A percentile compares a stretch with the other conserved stretches of the same genome.
These are phyloP conservation scores for Phengaris alcon DNA, from an alignment of 2,888 invertebrate species.

Conservation along the genomic window DNA sequence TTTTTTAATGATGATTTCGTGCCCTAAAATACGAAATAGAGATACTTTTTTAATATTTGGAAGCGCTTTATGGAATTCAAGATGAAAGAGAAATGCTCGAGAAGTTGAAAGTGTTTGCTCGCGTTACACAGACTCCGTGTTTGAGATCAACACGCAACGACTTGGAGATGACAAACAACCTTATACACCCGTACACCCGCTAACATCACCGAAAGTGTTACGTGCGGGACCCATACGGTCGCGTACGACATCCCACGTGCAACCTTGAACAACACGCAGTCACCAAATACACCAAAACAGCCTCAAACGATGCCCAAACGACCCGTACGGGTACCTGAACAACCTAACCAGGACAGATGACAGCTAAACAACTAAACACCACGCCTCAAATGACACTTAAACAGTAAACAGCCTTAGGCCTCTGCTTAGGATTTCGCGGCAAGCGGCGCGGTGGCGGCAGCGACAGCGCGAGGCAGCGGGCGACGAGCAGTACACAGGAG, in stretches of 20 bases:
- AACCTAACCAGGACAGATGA: too few species aligned
- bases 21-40: neutral
- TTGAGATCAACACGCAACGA: slow-evolving; percentile 8
- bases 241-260: neutral
- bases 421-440: too few species aligned
- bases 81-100: neutral
- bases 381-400: neutral
- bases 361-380: too few species aligned
- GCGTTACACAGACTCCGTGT: neutral
- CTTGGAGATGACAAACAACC: neutral
- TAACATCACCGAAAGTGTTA: neutral
- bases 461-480: too few species aligned
- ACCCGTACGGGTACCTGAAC: too few species aligned
- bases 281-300: neutral
- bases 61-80: neutral
- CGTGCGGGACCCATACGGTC: neutral
- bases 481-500: too few species aligned
- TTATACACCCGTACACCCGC: neutral
- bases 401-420: neutral
- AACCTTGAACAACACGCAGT: too few species aligned
- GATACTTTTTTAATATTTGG: neutral
- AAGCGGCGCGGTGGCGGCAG: too few species aligned
- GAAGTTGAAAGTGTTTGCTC: neutral
- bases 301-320: too few species aligned
- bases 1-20: neutral